These are phyloP conservation scores for Hestina assimilis DNA, from an alignment of 1,140 invertebrate species.

Conservation along the genomic window DNA sequence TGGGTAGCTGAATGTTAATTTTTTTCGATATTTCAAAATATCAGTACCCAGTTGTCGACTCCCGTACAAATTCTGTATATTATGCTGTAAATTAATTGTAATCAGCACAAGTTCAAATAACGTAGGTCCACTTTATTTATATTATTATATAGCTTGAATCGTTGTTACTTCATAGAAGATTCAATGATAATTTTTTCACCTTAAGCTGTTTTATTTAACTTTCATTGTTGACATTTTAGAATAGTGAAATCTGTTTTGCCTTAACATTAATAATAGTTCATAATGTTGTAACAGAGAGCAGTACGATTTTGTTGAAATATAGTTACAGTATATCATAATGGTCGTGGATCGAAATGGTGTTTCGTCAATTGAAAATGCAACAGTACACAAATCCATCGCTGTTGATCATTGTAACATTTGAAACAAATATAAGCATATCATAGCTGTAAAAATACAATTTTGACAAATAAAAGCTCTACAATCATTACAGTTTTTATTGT, in stretches of 20 bases:
- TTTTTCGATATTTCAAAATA: constrained; percentile 1
- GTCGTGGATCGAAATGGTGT: constrained; percentile 59
- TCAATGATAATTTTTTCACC: constrained; percentile 47
- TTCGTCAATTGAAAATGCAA: constrained; percentile 71
- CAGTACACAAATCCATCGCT: constrained; percentile 64
- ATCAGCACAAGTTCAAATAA: constrained; percentile 76
- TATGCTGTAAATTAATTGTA: constrained; percentile 58
- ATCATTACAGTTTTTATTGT: constrained; percentile 71
- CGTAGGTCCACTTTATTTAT: constrained; percentile 71
- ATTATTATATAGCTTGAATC: constrained; percentile 57
- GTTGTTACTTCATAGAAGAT: constrained; percentile 51
- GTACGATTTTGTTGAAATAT: constrained; percentile 71
- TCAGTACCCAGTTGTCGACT: constrained; percentile 6
- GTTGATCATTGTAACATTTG: constrained; percentile 82
- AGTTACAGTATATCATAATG: constrained; percentile 64
- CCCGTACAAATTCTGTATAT: constrained; percentile 39
- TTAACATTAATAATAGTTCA: constrained; percentile 75
- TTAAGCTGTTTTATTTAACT: constrained; percentile 75
- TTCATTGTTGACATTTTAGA: constrained; percentile 76
- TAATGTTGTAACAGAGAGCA: constrained; percentile 70
- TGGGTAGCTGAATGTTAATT: constrained; percentile 1
- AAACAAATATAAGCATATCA: constrained; percentile 91
- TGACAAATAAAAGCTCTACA: constrained; percentile 84
- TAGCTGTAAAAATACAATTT: constrained; percentile 88
- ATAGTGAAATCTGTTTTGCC: constrained; percentile 76